Base-by-base conservation (phyloP, 2,113 vertebrate species). In the Spizaetus ornatus region DNA sequence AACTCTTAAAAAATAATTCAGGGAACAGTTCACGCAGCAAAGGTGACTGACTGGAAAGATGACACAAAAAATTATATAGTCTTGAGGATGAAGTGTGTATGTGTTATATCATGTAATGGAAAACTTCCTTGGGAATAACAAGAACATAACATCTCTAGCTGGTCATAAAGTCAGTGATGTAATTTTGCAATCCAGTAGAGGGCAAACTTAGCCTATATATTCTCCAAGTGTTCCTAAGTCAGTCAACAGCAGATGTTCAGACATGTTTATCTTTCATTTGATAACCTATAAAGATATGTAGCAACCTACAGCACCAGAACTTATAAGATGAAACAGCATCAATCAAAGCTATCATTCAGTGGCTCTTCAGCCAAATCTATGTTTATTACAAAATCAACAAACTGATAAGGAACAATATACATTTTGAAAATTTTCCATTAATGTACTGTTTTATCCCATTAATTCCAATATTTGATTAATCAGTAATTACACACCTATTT, bases 151-250 rank as follows among this genome's bases (percentile, higher is more conserved):
- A 26, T 58, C 43, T 70, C 47, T 56, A 79, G 23, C 34, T 70
- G 53, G 66, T 69, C 78, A 65, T 72, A 52, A 83, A 87, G 43
- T 53, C 83, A 79, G 87, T 66, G 88, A 97, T 91, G 81, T 97
- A 84, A 96, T 82, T 96, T 90, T 85, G 74, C 82, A 88, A 93
- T 96, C 98, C 98, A 98, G 98, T 58, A 98, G 98, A 97, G 98
- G 98, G 98, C 98, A 98, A 98, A 97, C 98, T 98, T 77, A 88
- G 95, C 58, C 97, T 97, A 82, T 93, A 52, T 50, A 95, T 97
- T 88, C 74, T 86, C 45, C 38, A 88, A 89, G 55, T 58, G 5
- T 58, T 55, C 59, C 48, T 50, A 38, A 55, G 12, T 36, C 38
- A 72, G 31, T 27, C 40, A 71, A n/a, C 23, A 1, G 70, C n/a